Evolutionary conservation across 2,888 invertebrate species (phyloP).

Genomic region (Drosophila nr. medialis): DNA sequence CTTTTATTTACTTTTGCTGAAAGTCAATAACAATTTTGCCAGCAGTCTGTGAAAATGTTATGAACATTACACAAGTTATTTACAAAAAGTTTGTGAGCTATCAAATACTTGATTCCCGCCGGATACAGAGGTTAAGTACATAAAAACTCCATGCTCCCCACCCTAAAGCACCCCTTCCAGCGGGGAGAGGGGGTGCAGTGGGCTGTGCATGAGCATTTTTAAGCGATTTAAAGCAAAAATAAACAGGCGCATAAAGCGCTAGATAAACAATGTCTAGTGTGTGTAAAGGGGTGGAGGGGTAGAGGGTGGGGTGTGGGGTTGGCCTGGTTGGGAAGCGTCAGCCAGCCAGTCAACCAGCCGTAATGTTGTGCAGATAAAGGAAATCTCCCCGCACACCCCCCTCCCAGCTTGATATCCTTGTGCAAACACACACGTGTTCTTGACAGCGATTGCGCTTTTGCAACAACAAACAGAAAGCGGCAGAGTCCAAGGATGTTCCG

Average conservation of each 20-base stretch:
- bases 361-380: constrained; percentile 59
- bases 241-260: constrained; percentile 64
- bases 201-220: constrained; percentile 30
- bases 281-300: constrained; percentile 6
- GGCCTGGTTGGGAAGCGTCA: not conserved
- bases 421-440: constrained; percentile 79
- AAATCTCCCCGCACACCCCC: constrained; percentile 37
- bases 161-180: not conserved
- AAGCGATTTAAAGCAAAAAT: constrained; percentile 62
- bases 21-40: not conserved
- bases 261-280: constrained; percentile 69
- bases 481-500: constrained; percentile 51
- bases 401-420: constrained; percentile 66
- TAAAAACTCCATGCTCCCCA: not conserved
- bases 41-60: not conserved
- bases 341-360: not conserved
- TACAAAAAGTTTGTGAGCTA: constrained; percentile 1
- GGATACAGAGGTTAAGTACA: constrained; percentile 9
- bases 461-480: constrained; percentile 49
- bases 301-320: not conserved
- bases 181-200: not conserved
- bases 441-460: constrained; percentile 77
- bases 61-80: constrained; percentile 9
- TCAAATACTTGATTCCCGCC: constrained; percentile 21
- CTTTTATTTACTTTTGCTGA: not conserved